Evolutionary conservation across 2,113 vertebrate genomes (phyloP).

Genomic region (Vombatus ursinus): DNA sequence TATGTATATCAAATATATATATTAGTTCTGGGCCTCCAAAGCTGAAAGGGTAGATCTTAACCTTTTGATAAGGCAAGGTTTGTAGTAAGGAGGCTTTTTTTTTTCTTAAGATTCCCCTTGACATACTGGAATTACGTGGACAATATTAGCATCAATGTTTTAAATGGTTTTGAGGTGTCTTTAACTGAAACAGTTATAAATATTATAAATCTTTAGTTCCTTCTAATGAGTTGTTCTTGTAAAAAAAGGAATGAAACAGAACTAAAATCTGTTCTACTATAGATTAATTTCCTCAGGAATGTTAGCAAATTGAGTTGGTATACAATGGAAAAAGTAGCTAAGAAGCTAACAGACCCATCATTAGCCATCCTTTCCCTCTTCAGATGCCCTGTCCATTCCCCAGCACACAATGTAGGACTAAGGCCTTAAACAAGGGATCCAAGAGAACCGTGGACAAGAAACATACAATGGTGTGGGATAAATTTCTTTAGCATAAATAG

Average conservation of each 20-base stretch:
- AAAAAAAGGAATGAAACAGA: constrained; percentile 56
- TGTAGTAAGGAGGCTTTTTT: constrained; percentile 27
- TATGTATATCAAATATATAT: background rate
- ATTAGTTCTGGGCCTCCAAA: constrained; percentile 65
- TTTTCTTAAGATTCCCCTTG: constrained; percentile 25
- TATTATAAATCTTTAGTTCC: constrained; percentile 34
- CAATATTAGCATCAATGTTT: constrained; percentile 17
- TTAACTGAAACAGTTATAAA: constrained; percentile 46
- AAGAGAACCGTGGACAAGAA: constrained; percentile 74
- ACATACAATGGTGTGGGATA: constrained; percentile 78
- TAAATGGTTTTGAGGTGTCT: constrained; percentile 5
- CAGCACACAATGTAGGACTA: constrained; percentile 68
- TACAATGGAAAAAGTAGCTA: constrained; percentile 74
- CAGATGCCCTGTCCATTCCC: constrained; percentile 72
- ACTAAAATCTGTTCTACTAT: constrained; percentile 62
- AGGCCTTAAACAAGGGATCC: constrained; percentile 76
- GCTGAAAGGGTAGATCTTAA: constrained; percentile 59
- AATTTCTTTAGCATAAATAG: constrained; percentile 80
- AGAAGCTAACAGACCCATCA: constrained; percentile 75
- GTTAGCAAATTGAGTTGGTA: constrained; percentile 73
- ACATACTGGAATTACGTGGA: background rate
- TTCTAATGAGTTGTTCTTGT: background rate
- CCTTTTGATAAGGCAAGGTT: constrained; percentile 57
- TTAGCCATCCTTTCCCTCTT: constrained; percentile 75
- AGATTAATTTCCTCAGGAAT: constrained; percentile 40